A percentile compares a stretch with the other conserved stretches of the same genome.
phyloP scores from a whole-genome alignment of 2,888 invertebrate genomes.

The Periphyllus acericola region DNA sequence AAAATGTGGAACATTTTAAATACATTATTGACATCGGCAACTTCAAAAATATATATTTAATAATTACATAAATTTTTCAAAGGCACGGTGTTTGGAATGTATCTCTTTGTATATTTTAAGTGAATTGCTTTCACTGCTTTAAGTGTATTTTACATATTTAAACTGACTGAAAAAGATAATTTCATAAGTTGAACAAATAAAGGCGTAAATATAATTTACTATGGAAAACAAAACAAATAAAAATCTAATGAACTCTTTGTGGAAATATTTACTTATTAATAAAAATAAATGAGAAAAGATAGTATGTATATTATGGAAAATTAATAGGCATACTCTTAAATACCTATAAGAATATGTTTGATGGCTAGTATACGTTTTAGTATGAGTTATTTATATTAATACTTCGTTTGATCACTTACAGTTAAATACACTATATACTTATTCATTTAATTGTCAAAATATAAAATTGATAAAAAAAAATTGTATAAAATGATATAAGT shows the following conservation, averaged over 20 bases:
- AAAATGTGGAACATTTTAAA: background rate
- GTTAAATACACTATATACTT: too few species aligned
- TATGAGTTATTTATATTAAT: background rate
- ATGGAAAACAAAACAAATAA: background rate
- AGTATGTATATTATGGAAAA: background rate
- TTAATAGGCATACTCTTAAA: background rate
- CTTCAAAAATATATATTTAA: background rate
- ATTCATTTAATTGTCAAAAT: too few species aligned
- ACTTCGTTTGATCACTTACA: background rate
- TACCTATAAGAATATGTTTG: background rate
- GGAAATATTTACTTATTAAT: constrained; percentile 21
- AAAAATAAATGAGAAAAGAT: constrained; percentile 10
- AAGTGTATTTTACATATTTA: background rate
- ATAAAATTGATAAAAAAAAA: too few species aligned
- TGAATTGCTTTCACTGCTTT: background rate
- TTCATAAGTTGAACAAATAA: constrained; percentile 6
- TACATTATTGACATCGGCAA: background rate
- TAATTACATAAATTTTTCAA: background rate
- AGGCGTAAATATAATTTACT: background rate
- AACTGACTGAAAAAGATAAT: background rate
- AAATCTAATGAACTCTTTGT: constrained; percentile 27
- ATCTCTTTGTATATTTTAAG: background rate
- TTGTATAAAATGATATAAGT: too few species aligned
- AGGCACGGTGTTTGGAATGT: background rate
- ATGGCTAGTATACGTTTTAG: background rate